Evolutionary conservation across 2,113 vertebrate species (phyloP).

Genomic region (Aviceda subcristata): DNA sequence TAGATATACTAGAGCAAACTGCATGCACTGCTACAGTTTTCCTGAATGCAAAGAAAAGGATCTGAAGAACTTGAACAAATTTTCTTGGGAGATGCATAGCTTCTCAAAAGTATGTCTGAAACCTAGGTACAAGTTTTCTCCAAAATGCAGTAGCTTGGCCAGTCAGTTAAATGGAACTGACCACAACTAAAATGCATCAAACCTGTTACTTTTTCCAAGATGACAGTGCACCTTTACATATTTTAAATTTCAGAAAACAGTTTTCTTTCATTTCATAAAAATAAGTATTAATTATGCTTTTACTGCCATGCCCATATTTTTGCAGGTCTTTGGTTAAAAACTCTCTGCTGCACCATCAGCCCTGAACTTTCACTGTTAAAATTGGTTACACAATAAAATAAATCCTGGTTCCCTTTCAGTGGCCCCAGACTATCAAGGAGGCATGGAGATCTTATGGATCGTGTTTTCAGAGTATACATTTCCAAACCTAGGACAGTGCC

Average conservation of each 20-base stretch:
- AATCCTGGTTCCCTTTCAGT: background rate
- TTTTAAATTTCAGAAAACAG: background rate
- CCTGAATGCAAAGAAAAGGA: background rate
- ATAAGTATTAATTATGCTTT: background rate
- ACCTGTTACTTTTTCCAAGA: background rate
- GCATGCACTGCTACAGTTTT: accelerated
- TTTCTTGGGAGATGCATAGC: background rate
- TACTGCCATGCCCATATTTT: background rate
- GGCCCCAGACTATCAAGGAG: background rate
- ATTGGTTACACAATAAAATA: background rate
- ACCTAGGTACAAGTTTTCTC: background rate
- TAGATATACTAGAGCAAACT: background rate
- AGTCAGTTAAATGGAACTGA: background rate
- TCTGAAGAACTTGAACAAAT: background rate
- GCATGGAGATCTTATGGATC: background rate
- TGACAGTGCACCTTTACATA: background rate
- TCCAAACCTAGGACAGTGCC: too few relatives aligned
- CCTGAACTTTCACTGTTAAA: background rate
- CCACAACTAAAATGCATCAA: background rate
- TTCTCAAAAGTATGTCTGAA: background rate
- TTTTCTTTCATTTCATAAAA: background rate
- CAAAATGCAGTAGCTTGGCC: background rate
- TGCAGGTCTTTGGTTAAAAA: background rate
- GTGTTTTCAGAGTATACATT: background rate
- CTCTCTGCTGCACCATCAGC: background rate